A percentile compares a stretch with the other conserved stretches of the same genome.
Conservation (phyloP, 2,888 invertebrate species). For the Chymomyza caudatula region DNA sequence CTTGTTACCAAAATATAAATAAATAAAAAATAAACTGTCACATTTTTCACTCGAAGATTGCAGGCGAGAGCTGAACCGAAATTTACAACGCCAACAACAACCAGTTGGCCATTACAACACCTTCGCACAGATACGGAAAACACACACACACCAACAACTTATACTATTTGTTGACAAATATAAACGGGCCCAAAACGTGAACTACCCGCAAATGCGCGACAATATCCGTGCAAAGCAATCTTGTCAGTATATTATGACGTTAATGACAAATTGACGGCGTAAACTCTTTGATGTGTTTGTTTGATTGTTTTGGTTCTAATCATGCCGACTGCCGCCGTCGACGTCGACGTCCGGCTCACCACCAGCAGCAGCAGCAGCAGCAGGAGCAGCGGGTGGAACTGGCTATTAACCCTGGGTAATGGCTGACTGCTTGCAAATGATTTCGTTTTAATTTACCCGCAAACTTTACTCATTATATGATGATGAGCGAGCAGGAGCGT, state of each 20-base stretch:
- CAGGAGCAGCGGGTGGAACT: background rate
- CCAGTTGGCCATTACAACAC: conserved; percentile 58
- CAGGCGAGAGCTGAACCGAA: conserved; percentile 41
- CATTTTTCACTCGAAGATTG: conserved; percentile 51
- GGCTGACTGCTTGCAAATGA: conserved; percentile 61
- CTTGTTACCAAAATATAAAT: conserved; percentile 31
- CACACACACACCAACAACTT: background rate
- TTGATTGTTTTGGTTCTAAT: conserved; percentile 76
- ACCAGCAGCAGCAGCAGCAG: background rate
- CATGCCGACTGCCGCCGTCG: conserved; percentile 74
- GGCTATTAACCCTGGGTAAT: background rate
- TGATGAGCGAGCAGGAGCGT: background rate
- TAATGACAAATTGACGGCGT: conserved; percentile 78
- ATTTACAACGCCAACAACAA: conserved; percentile 55
- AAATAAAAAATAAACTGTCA: conserved; percentile 34
- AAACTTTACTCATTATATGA: conserved; percentile 31
- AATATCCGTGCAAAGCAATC: conserved; percentile 73
- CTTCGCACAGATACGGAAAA: conserved; percentile 58
- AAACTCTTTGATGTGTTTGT: conserved; percentile 75
- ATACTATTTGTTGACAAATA: conserved; percentile 69
- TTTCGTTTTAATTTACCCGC: conserved; percentile 69
- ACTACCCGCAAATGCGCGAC: conserved; percentile 4
- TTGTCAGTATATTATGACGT: conserved; percentile 75
- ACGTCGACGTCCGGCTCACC: too few relatives aligned
- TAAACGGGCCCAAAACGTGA: conserved; percentile 15